phyloP scores from a whole-genome alignment of 2,113 vertebrate species.

The Pangasianodon gigas region DNA sequence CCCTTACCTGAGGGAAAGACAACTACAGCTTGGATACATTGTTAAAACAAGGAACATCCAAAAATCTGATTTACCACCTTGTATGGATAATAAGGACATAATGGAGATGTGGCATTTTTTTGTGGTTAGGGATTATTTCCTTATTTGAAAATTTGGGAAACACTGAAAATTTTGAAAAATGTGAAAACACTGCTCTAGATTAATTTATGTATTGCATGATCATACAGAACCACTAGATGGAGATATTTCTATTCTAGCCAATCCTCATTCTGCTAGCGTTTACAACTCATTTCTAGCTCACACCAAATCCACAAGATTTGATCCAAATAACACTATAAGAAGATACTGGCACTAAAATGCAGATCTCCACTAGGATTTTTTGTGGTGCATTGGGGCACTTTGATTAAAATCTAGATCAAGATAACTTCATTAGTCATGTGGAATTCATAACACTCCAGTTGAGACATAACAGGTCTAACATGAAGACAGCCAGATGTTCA shows the following conservation, averaged over 20 bases:
- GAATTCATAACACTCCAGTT: background rate
- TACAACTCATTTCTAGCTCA: background rate
- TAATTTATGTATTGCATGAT: background rate
- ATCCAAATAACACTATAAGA: background rate
- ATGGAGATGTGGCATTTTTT: background rate
- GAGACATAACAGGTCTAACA: background rate
- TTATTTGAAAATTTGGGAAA: background rate
- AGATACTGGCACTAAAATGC: background rate
- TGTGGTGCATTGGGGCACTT: background rate
- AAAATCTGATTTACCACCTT: background rate
- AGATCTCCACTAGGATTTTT: background rate
- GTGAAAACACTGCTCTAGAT: background rate
- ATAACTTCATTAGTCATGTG: background rate
- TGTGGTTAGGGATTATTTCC: background rate
- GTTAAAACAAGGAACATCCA: background rate
- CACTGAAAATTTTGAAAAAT: background rate
- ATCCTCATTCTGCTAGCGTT: background rate
- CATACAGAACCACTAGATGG: slow-evolving; percentile 20
- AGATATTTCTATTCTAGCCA: background rate
- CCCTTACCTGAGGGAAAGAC: background rate
- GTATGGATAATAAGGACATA: background rate
- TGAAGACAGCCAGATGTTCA: background rate
- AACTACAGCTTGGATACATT: background rate
- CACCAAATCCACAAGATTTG: background rate
- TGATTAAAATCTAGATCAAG: slow-evolving; percentile 6